Conservation (phyloP, 1,140 invertebrate genomes). For the Bursaphelenchus mucronatus region DNA sequence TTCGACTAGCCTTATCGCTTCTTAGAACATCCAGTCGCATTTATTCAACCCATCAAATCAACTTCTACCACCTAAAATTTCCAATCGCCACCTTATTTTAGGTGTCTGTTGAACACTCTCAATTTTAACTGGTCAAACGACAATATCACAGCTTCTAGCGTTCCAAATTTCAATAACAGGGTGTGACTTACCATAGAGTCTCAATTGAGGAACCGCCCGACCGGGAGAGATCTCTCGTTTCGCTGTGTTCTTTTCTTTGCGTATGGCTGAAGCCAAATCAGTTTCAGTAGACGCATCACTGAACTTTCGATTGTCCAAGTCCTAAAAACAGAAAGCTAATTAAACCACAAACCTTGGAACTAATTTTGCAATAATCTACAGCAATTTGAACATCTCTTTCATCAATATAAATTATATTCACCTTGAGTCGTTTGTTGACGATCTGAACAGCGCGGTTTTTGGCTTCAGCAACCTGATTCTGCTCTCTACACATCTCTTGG, state of each 20-base stretch:
- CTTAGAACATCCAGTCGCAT: too few relatives aligned
- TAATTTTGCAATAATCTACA: background rate
- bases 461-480: slow-evolving; percentile 78
- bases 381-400: too few relatives aligned
- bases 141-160: too few relatives aligned
- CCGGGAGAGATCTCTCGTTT: slow-evolving; percentile 33
- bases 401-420: background rate
- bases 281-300: slow-evolving; percentile 38
- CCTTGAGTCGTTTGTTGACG: slow-evolving; percentile 37
- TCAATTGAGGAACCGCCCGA: slow-evolving; percentile 40
- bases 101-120: slow-evolving; percentile 1
- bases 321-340: slow-evolving; percentile 3
- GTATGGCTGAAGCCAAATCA: slow-evolving; percentile 13
- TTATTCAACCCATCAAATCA: too few relatives aligned
- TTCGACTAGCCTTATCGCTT: too few relatives aligned
- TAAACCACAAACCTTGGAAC: background rate
- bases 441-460: slow-evolving; percentile 40
- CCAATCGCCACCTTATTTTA: background rate
- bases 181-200: slow-evolving; percentile 20
- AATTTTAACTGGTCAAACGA: background rate
- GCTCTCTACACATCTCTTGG: slow-evolving; percentile 75
- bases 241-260: background rate
- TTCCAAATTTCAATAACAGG: slow-evolving; percentile 14
- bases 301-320: slow-evolving; percentile 31
- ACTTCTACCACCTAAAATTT: too few relatives aligned